phyloP scores from a whole-genome alignment of 2,888 invertebrate genomes.

The Caenorhabditis sp. region DNA sequence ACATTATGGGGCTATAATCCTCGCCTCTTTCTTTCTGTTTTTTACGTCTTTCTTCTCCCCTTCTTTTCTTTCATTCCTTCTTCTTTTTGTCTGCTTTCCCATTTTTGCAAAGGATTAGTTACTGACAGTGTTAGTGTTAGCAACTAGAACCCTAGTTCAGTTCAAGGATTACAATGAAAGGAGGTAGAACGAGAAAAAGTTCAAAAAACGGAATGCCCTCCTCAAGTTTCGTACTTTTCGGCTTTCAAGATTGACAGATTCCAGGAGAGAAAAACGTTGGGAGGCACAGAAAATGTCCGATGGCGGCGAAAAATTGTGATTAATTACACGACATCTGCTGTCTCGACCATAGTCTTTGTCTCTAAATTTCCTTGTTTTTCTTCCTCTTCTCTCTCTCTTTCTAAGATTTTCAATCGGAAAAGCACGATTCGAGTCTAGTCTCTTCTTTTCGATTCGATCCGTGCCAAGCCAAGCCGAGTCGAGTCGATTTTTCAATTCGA shows the following conservation, averaged over 20 bases:
- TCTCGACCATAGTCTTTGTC: conserved; percentile 21
- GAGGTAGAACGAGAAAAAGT: neutral
- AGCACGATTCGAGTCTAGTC: too few relatives aligned
- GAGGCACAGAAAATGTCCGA: conserved; percentile 15
- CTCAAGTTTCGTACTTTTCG: conserved; percentile 40
- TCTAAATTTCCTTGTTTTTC: neutral
- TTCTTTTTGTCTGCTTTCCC: too few relatives aligned
- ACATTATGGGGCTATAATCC: conserved; percentile 60
- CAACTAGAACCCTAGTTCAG: conserved; percentile 4
- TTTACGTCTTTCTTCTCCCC: neutral
- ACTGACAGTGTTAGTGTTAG: neutral
- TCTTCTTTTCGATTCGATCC: too few relatives aligned
- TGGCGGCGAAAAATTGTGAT: conserved; percentile 55
- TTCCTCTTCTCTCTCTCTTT: conserved; percentile 18
- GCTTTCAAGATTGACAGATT: conserved; percentile 3
- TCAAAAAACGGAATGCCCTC: conserved; percentile 13
- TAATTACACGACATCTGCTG: conserved; percentile 58
- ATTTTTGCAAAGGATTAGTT: conserved; percentile 36
- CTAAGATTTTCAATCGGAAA: neutral
- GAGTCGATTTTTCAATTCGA: neutral
- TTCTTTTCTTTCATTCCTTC: neutral
- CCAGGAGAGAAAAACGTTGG: conserved; percentile 16
- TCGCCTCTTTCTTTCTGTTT: conserved; percentile 19
- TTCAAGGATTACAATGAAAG: conserved; percentile 21
- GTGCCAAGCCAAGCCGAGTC: too few relatives aligned